A percentile compares a stretch with the other conserved stretches of the same genome.
phyloP scores from a whole-genome alignment of 2,888 invertebrate species.

The Lysandra bellargus region DNA sequence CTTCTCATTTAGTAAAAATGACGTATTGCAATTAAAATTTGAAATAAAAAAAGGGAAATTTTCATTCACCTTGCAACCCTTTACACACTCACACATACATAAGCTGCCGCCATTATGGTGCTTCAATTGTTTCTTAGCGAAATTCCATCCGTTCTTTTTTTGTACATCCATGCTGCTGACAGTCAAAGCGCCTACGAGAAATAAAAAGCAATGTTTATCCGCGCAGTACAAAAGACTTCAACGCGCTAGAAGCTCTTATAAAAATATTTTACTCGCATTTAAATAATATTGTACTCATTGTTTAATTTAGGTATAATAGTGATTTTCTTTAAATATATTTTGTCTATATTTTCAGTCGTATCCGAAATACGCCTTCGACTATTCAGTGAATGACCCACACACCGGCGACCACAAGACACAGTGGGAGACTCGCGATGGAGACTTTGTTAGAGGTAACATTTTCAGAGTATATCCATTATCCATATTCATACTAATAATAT shows the following conservation, averaged over 20 bases:
- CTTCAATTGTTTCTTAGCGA: no score
- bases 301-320: no score
- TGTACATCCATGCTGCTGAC: no score
- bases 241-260: neutral
- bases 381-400: constrained; percentile 82
- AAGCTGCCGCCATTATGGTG: no score
- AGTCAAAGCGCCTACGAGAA: neutral
- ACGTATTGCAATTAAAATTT: no score
- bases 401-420: constrained; percentile 82
- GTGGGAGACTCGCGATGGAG: constrained; percentile 82
- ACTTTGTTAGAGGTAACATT: constrained; percentile 77
- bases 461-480: no score
- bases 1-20: no score
- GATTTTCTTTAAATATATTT: neutral
- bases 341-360: constrained; percentile 65
- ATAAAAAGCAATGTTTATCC: neutral
- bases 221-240: neutral
- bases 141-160: no score
- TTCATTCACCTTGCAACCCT: no score
- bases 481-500: no score
- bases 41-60: no score
- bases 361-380: constrained; percentile 82
- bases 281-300: neutral
- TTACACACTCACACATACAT: no score
- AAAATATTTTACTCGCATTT: neutral